Percentiles rank a stretch among this genome's conserved stretches.
These are phyloP conservation scores for Gymnogyps californianus DNA, from an alignment of 2,113 vertebrate species.

Conservation along the genomic window DNA sequence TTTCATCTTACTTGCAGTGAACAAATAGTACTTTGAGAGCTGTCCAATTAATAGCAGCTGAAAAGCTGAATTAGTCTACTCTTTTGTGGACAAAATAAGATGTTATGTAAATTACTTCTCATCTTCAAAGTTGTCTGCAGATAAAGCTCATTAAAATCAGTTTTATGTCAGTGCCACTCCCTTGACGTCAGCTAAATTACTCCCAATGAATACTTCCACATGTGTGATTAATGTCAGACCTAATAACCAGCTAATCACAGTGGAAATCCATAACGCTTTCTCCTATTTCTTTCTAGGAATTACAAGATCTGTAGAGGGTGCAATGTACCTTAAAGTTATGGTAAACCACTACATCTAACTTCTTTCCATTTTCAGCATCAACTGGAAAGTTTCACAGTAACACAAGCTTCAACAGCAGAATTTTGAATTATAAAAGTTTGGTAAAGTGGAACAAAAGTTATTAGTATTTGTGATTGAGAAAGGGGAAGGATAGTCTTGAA, in stretches of 20 bases:
- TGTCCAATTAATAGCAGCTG: neutral
- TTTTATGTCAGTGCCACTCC: neutral
- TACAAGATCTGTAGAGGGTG: neutral
- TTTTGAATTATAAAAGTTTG: neutral
- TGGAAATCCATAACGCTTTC: neutral
- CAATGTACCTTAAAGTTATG: neutral
- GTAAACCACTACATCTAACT: neutral
- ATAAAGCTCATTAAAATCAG: constrained; percentile 5
- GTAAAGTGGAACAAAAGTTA: neutral
- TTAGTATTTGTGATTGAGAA: neutral
- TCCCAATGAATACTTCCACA: neutral
- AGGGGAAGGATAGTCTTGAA: neutral
- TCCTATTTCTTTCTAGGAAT: neutral
- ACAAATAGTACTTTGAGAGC: neutral
- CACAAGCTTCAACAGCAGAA: neutral
- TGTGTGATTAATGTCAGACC: neutral
- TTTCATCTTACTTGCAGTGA: neutral
- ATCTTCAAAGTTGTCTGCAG: neutral
- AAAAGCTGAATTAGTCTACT: neutral
- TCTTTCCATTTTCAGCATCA: neutral
- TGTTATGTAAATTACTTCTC: neutral
- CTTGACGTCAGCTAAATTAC: neutral
- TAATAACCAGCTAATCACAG: neutral
- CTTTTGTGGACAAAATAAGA: neutral
- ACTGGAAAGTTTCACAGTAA: neutral